Evolutionary conservation across 2,797 vertebrate genomes (phyloP).

Genomic region (Sandelia bainsii): DNA sequence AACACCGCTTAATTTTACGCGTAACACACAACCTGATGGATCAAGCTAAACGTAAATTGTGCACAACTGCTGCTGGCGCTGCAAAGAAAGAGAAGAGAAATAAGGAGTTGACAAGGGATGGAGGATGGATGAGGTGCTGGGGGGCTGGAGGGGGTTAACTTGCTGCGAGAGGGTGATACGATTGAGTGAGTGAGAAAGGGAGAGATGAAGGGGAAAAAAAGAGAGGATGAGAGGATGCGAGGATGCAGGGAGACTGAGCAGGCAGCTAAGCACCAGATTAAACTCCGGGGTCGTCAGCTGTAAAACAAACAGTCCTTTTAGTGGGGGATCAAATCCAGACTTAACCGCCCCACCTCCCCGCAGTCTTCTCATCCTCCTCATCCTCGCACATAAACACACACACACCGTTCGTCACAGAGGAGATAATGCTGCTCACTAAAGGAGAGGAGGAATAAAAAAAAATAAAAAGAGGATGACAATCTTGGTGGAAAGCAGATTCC

Average conservation of each 20-base stretch:
- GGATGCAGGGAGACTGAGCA: conserved; percentile 65
- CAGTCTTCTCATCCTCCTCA: conserved; percentile 35
- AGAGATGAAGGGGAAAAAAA: conserved; percentile 42
- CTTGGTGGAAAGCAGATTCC: conserved; percentile 56
- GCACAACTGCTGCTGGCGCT: conserved; percentile 38
- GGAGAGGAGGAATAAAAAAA: conserved; percentile 24
- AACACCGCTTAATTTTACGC: conserved; percentile 62
- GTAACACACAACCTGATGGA: conserved; percentile 62
- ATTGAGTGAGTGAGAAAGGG: conserved; percentile 61
- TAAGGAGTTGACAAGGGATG: conserved; percentile 48
- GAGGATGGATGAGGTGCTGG: conserved; percentile 24
- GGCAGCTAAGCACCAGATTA: conserved; percentile 80
- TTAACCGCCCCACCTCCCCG: conserved; percentile 49
- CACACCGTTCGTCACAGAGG: conserved; percentile 43
- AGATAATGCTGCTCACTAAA: conserved; percentile 61
- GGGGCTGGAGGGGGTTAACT: conserved; percentile 16
- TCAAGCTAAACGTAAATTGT: conserved; percentile 55
- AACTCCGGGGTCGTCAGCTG: conserved; percentile 77
- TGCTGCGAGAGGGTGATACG: conserved; percentile 63
- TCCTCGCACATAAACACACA: conserved; percentile 48
- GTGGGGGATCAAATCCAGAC: conserved; percentile 73
- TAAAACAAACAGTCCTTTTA: conserved; percentile 87
- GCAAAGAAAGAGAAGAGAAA: conserved; percentile 23
- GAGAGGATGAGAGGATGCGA: conserved; percentile 44
- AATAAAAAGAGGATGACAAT: conserved; percentile 44